Evolutionary conservation across 2,888 invertebrate genomes (phyloP), one percentile per base, ranked within the genome.

Genomic region (Rhyacophila evoluta): DNA sequence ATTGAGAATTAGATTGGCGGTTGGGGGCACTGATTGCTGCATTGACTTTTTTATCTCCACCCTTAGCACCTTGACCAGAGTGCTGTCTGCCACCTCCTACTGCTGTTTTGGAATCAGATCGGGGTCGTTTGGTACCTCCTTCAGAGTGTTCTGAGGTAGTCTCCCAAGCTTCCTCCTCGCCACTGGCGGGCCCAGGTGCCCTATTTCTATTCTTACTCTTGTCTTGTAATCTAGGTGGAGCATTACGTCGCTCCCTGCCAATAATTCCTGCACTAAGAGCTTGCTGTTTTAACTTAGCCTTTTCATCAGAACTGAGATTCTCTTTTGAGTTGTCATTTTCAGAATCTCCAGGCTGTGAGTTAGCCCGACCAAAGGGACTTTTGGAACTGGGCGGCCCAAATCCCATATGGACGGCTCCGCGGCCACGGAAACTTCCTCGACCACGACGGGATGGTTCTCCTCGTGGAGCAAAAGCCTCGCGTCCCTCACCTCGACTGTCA

Each of bases 361-460:
- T 89, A 28, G 88, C 87, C 84, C 91, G 87, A 82, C 92, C 88
- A 85, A 95, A 95, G 4, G 95, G 95, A 85, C 94, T 94, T 84
- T 95, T 95, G 37, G 93, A 93, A 77, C 94, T 93, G 0, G 95
- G 95, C n/a, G 94, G 94, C 0, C 95, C 95, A 85, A 95, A 95
- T 3, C 94, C 93, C 28, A 87, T 84, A 15, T 80, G 81, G 12
- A 87, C 86, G 81, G 89, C 86, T 29, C 92, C 89, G 76, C 91
- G 87, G 38, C 91, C 90, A 79, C 89, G 84, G 11, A 92, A 90
- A 74, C 90, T 85, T 12, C 94, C 95, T 80, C 97, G 91, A 3
- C 97, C 97, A 78, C 97, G 93, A 73, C 97, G 90, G 0, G 96
- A 96, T 0, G 97, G 97, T 86, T 97, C 97, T 0, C 97, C 97